phyloP scores from a whole-genome alignment of 2,888 invertebrate genomes.

The Watsonalla cultraria region DNA sequence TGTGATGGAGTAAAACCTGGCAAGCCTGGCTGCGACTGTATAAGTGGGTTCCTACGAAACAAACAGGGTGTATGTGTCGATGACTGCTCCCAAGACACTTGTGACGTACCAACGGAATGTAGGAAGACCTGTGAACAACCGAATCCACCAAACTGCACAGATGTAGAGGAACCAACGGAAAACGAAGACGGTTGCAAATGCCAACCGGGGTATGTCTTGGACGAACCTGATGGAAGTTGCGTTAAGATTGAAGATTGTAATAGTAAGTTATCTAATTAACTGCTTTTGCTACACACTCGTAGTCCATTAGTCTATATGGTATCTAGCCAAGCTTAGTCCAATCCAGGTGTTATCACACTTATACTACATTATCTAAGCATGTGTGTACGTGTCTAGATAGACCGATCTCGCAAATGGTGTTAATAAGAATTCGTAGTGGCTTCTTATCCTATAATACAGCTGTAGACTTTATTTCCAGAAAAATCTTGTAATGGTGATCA shows the following conservation, averaged over 20 bases:
- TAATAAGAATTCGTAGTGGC: too few species aligned
- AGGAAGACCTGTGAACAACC: too few species aligned
- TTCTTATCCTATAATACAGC: too few species aligned
- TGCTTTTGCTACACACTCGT: too few species aligned
- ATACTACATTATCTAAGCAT: too few species aligned
- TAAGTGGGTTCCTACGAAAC: slow-evolving; percentile 34
- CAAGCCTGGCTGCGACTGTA: slow-evolving; percentile 41
- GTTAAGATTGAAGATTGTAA: not conserved
- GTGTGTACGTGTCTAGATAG: too few species aligned
- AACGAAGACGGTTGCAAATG: not conserved
- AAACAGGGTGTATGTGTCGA: slow-evolving; percentile 24
- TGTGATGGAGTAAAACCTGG: slow-evolving; percentile 23
- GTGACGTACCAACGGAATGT: not conserved
- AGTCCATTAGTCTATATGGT: too few species aligned
- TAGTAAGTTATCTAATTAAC: not conserved
- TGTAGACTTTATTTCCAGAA: not conserved
- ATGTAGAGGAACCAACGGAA: too few species aligned
- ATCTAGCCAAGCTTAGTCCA: too few species aligned
- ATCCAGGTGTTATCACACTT: too few species aligned
- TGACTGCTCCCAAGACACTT: not conserved
- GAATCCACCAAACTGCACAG: too few species aligned
- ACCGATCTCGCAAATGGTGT: too few species aligned
- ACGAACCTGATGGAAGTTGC: not conserved
- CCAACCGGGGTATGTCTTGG: not conserved
- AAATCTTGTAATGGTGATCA: slow-evolving; percentile 6